Conservation (phyloP, 2,113 vertebrate genomes). For the Hystrix cristata region DNA sequence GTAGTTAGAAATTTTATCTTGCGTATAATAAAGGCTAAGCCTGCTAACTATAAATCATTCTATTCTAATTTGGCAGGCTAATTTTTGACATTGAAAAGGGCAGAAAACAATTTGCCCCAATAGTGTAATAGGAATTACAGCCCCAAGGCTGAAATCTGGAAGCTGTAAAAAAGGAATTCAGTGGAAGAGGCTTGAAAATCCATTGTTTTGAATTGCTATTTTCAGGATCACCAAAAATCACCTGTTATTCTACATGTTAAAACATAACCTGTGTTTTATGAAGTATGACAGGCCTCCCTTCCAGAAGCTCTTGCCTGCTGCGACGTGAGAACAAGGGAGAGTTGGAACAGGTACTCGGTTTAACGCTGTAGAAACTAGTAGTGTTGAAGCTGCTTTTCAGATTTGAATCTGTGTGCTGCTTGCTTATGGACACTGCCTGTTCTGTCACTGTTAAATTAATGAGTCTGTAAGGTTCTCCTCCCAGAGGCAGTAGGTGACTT, state of each 20-base stretch:
- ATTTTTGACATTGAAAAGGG: constrained; percentile 70
- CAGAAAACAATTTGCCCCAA: constrained; percentile 72
- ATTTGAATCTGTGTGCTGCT: constrained; percentile 47
- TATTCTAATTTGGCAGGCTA: constrained; percentile 79
- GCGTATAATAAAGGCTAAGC: constrained; percentile 72
- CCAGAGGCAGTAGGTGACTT: constrained; percentile 39
- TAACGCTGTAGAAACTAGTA: not conserved
- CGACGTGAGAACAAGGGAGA: not conserved
- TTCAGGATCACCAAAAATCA: constrained; percentile 67
- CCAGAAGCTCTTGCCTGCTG: not conserved
- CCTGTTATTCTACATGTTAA: constrained; percentile 49
- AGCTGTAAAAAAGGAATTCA: constrained; percentile 41
- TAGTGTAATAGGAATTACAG: constrained; percentile 63
- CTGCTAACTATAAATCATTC: constrained; percentile 81
- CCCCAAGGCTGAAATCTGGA: constrained; percentile 61
- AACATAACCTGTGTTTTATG: constrained; percentile 30
- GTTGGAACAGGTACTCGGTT: not conserved
- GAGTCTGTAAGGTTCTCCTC: constrained; percentile 44
- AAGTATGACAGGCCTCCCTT: constrained; percentile 1
- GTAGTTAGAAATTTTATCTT: constrained; percentile 80
- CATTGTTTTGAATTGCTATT: constrained; percentile 71
- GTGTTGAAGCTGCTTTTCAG: constrained; percentile 19
- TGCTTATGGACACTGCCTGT: constrained; percentile 69
- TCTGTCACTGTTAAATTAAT: constrained; percentile 55
- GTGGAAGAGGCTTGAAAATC: constrained; percentile 57